Base-by-base conservation (phyloP, 1,140 invertebrate species). In the Bursaphelenchus mucronatus region DNA sequence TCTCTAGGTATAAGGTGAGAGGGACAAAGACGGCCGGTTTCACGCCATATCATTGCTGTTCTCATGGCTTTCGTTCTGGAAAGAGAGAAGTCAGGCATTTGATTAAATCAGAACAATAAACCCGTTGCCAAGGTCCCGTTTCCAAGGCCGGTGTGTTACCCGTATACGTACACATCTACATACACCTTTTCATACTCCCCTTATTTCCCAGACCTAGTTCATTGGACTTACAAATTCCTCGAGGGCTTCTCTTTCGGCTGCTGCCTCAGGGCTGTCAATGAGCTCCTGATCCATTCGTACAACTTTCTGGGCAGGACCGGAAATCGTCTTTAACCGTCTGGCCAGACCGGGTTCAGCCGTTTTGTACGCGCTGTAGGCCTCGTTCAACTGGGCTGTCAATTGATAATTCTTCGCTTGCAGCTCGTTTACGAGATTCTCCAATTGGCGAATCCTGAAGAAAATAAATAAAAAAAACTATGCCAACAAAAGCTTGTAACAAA, bases 361-460 rank as follows among this genome's bases (percentile, higher is more conserved):
- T 39, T 59, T 44, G 41, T 59, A 44, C 7, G 6, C 19, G 11
- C n/a, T 44, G 41, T 15, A 39, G 11, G 57, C 11, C 15, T 11
- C 19, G 19, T 59, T 39, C 41, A 59, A 9, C 11, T 59, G 13
- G 2, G 57, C 13, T n/a, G 13, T 43, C 13, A 59, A 13, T 45
- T 46, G 46, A 11, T 39, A 30, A 11, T 44, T 59, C 40, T 59
- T 30, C 10, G 19, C 30, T 21, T 54, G 52, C 3, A 54, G 21
- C 21, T 30, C 11, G 13, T 30, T 30, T 3, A 70, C 61, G n/a
- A 47, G 47, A 13, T 69, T 19, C 55, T 70, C 69, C n/a, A 70
- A 53, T 41, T 70, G 68, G n/a, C 59, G 59, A 52, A 70, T 70
- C 19, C 69, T 73, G 21, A 11, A 73, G 56, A 9, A 9, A 54